phyloP scores from a whole-genome alignment of 2,888 invertebrate species.

The Nemapogon koenigi region DNA sequence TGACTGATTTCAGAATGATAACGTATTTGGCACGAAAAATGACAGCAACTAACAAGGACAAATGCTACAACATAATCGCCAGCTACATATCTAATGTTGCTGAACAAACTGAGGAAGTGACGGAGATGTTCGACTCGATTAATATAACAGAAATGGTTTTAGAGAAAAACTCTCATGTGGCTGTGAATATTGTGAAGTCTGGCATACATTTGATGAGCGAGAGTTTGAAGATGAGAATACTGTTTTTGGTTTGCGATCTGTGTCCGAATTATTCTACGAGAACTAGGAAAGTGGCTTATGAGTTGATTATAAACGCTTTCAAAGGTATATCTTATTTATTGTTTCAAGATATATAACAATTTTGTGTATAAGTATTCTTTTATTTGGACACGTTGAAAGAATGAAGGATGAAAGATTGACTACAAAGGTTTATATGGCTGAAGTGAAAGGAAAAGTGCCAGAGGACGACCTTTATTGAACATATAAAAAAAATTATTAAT shows the following conservation, averaged over 20 bases:
- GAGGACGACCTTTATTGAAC: no score
- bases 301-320: conserved; percentile 23
- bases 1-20: conserved; percentile 23
- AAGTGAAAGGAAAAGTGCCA: no score
- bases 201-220: conserved; percentile 21
- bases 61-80: conserved; percentile 31
- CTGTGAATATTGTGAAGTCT: conserved; percentile 18
- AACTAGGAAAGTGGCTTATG: conserved; percentile 20
- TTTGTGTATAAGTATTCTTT: not conserved
- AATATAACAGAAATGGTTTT: conserved; percentile 16
- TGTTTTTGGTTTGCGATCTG: conserved; percentile 15
- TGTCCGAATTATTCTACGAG: conserved; percentile 15
- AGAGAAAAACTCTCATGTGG: conserved; percentile 15
- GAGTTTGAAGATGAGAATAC: conserved; percentile 16
- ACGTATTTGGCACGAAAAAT: conserved; percentile 23
- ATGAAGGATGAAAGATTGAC: no score
- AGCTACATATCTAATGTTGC: conserved; percentile 20
- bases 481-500: no score
- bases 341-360: not conserved
- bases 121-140: conserved; percentile 22
- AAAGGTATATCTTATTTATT: conserved; percentile 20
- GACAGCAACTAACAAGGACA: conserved; percentile 20
- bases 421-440: no score
- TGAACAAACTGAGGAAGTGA: conserved; percentile 12
- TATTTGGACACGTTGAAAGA: no score